Evolutionary conservation across 2,888 invertebrate genomes (phyloP).

Genomic region (Chloroclystis v-ata): DNA sequence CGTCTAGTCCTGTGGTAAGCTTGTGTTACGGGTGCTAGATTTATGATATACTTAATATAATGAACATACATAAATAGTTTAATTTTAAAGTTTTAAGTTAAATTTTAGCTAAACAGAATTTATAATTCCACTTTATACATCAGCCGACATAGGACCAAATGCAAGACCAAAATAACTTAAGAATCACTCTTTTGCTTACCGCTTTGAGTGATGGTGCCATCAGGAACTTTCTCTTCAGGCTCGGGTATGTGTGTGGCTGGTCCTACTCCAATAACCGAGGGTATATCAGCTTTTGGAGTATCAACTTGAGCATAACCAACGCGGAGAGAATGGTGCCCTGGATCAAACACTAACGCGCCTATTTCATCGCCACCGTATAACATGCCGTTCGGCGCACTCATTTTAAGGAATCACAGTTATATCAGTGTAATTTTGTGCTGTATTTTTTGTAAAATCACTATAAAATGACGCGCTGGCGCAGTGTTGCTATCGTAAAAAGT

Average conservation of each 20-base stretch:
- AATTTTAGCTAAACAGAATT: too few relatives aligned
- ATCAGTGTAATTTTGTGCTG: constrained; percentile 4
- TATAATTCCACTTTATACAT: too few relatives aligned
- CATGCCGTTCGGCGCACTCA: constrained; percentile 82
- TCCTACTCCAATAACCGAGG: constrained; percentile 92
- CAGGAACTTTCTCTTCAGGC: constrained; percentile 85
- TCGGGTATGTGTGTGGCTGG: constrained; percentile 84
- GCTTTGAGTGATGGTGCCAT: constrained; percentile 82
- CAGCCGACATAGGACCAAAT: too few relatives aligned
- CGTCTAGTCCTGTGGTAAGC: too few relatives aligned
- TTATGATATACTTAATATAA: too few relatives aligned
- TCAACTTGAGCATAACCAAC: constrained; percentile 99
- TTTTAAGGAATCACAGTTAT: constrained; percentile 25
- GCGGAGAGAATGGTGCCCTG: constrained; percentile 85
- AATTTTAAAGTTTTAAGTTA: too few relatives aligned
- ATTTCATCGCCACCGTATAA: constrained; percentile 98
- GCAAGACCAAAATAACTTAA: background rate
- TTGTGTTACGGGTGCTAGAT: too few relatives aligned
- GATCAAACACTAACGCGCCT: constrained; percentile 98
- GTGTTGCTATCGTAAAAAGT: background rate
- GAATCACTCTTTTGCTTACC: constrained; percentile 39
- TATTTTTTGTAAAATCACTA: background rate
- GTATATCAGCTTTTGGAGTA: constrained; percentile 99
- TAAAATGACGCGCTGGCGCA: constrained; percentile 7
- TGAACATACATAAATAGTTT: too few relatives aligned